A percentile compares a stretch with the other conserved stretches of the same genome.
phyloP scores from a whole-genome alignment of 2,113 vertebrate species.

The Hippocampus zosterae region DNA sequence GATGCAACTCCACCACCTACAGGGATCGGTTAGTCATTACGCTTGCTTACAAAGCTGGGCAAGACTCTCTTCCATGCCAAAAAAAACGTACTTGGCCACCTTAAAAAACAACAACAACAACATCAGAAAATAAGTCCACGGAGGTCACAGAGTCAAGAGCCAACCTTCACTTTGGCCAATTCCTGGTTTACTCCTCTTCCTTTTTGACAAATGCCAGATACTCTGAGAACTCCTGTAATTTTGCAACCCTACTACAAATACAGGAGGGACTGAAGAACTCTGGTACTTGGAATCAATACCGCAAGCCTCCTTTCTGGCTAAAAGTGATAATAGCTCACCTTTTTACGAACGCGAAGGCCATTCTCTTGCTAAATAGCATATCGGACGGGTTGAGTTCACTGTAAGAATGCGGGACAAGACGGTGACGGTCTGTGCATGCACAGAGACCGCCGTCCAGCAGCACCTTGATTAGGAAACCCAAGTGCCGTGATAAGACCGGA shows the following conservation, averaged over 20 bases:
- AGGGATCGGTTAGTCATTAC: no score
- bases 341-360: conserved; percentile 62
- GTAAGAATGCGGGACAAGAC: conserved; percentile 70
- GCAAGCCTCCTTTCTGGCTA: conserved; percentile 34
- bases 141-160: no score
- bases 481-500: conserved; percentile 63
- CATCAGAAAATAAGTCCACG: no score
- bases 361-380: conserved; percentile 45
- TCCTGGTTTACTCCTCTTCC: no score
- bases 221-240: neutral
- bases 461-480: conserved; percentile 66
- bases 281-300: conserved; percentile 22
- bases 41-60: no score
- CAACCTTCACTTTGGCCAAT: no score
- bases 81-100: no score
- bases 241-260: neutral
- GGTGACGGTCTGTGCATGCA: conserved; percentile 61
- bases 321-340: conserved; percentile 44
- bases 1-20: no score
- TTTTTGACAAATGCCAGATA: no score
- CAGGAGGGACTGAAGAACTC: conserved; percentile 9
- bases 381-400: conserved; percentile 56
- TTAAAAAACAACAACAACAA: no score
- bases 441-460: conserved; percentile 45
- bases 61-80: no score